These are phyloP conservation scores for Perdita meconis DNA, from an alignment of 2,888 invertebrate species.

Conservation along the genomic window DNA sequence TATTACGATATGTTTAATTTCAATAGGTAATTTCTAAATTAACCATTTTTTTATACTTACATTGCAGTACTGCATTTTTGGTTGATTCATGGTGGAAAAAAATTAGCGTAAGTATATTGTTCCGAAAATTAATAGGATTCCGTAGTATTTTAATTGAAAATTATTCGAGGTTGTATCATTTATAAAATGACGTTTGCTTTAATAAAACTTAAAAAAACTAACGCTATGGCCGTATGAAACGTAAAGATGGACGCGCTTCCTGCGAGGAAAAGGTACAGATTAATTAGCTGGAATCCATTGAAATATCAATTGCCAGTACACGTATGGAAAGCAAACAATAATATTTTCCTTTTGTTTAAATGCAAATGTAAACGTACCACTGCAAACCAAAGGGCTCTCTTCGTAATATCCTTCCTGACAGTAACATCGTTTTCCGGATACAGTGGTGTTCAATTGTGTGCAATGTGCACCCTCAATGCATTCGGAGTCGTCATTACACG, in stretches of 20 bases:
- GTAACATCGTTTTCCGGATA: slow-evolving; percentile 78
- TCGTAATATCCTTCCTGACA: slow-evolving; percentile 87
- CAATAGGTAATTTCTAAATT: slow-evolving; percentile 19
- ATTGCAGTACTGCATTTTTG: slow-evolving; percentile 23
- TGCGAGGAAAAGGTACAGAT: slow-evolving; percentile 38
- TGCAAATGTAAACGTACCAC: slow-evolving; percentile 84
- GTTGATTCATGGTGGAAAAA: slow-evolving; percentile 29
- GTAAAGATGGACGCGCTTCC: slow-evolving; percentile 60
- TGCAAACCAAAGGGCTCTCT: slow-evolving; percentile 86
- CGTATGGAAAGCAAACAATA: not conserved
- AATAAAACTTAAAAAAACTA: slow-evolving; percentile 39
- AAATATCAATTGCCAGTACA: too few relatives aligned
- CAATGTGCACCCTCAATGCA: slow-evolving; percentile 89
- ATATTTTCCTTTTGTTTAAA: not conserved
- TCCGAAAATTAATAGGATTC: slow-evolving; percentile 4
- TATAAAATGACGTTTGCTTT: slow-evolving; percentile 57
- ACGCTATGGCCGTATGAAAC: slow-evolving; percentile 39
- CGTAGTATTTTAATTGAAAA: slow-evolving; percentile 16
- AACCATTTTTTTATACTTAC: slow-evolving; percentile 5
- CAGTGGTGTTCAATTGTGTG: slow-evolving; percentile 68
- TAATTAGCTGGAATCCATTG: too few relatives aligned
- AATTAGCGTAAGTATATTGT: not conserved
- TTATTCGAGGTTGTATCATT: slow-evolving; percentile 18
- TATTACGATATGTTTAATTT: not conserved
- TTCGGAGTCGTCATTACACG: slow-evolving; percentile 87